These are phyloP conservation scores for Radopholus similis DNA, from an alignment of 1,140 invertebrate genomes.

Conservation along the genomic window DNA sequence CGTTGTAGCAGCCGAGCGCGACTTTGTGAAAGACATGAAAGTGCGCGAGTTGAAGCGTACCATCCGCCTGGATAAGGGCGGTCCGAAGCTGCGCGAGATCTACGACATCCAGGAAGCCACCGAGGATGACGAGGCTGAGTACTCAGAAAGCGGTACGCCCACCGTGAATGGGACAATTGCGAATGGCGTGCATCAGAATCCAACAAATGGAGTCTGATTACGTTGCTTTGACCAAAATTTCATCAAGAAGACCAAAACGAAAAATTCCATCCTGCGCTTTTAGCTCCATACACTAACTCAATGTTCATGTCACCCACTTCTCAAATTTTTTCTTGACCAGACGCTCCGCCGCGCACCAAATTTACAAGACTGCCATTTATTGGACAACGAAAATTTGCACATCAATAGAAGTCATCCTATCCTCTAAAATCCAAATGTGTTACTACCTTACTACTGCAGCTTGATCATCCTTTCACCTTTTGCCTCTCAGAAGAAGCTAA, in stretches of 20 bases:
- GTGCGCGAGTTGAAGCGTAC: background rate
- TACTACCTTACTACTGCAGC: too few relatives aligned
- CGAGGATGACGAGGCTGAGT: conserved; percentile 29
- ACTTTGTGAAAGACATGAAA: conserved; percentile 23
- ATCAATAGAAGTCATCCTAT: too few relatives aligned
- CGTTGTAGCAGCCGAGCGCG: conserved; percentile 24
- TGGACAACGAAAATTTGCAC: too few relatives aligned
- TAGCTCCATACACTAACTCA: too few relatives aligned
- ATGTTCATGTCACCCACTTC: too few relatives aligned
- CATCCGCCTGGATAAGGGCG: background rate
- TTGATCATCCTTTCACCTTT: too few relatives aligned
- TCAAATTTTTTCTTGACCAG: too few relatives aligned
- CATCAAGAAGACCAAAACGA: background rate
- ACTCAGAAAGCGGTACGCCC: background rate
- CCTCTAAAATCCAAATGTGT: too few relatives aligned
- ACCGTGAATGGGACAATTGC: conserved; percentile 15
- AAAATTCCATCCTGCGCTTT: too few relatives aligned
- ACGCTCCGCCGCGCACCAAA: too few relatives aligned
- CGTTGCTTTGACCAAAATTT: background rate
- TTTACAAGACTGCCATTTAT: too few relatives aligned
- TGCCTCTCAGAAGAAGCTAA: too few relatives aligned
- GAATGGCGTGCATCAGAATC: conserved; percentile 4
- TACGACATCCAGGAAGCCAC: conserved; percentile 60
- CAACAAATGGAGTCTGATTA: background rate
- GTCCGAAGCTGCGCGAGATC: conserved; percentile 57